Evolutionary conservation across 2,113 vertebrate species (phyloP), one percentile per base, ranked within the genome.

Genomic region (Pseudopipra pipra): DNA sequence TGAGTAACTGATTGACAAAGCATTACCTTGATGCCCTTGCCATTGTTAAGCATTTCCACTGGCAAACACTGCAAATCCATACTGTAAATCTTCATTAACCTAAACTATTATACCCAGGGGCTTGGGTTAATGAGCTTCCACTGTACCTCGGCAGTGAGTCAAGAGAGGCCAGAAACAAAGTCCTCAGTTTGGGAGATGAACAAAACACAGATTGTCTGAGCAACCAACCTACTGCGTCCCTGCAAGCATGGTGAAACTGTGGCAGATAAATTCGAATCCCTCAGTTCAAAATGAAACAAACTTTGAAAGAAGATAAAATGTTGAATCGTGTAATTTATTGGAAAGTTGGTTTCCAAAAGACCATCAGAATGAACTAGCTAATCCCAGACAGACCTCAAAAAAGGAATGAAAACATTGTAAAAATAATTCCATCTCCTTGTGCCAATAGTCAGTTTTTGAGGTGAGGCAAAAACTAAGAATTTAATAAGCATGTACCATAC

Each of bases 61-160:
- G 70, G 31, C 72, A 93, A 63, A 35, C 55, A 62, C 63, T 2
- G 1, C 11, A 35, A 71, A 90, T 93, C 76, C n/a, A 46, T 71
- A 43, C 47, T 90, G 55, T 55, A 92, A 96, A 74, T 61, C 35
- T 92, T 80, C 85, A 77, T 92, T 92, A 95, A 89, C 80, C 73
- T 68, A 84, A 81, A 75, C 85, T 4, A 2, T 72, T 89, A 44
- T 35, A 87, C 19, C 65, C 56, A 31, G 28, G 33, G 68, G 30
- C 76, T 74, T 87, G 70, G 31, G 73, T 87, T 95, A 90, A 78
- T 89, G 65, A 87, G 44, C 24, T 92, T 87, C 25, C 12, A 19
- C 44, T 2, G 0, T 46, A 72, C 41, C 41, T 92, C 4, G 0
- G 24, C 80, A 94, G 54, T 27, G 23, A 85, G 65, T 78, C 52